phyloP scores from a whole-genome alignment of 2,888 invertebrate genomes.

The Diploptera punctata region DNA sequence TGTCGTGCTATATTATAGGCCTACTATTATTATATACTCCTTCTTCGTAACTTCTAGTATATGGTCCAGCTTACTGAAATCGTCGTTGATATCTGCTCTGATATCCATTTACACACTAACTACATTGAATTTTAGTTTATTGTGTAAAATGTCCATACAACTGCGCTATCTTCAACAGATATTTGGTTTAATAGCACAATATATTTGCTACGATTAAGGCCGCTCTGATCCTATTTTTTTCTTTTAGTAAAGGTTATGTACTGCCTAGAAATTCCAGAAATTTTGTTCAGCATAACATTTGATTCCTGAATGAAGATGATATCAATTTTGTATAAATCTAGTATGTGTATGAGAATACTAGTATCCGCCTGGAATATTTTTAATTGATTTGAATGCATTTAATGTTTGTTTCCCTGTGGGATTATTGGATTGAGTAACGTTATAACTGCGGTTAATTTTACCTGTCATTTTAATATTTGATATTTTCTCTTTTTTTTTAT shows the following conservation, averaged over 20 bases:
- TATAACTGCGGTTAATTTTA: no score
- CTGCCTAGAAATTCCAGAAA: neutral
- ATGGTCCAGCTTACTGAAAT: no score
- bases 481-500: no score
- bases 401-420: no score
- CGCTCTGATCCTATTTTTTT: neutral
- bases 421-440: no score
- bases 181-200: neutral
- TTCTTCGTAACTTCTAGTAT: no score
- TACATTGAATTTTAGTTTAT: no score
- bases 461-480: no score
- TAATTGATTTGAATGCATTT: neutral
- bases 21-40: no score
- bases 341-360: neutral
- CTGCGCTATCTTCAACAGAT: neutral
- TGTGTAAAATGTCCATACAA: neutral
- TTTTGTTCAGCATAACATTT: neutral
- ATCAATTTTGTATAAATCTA: neutral
- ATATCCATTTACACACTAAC: no score
- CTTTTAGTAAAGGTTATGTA: neutral
- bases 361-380: neutral
- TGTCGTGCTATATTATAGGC: no score
- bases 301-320: neutral
- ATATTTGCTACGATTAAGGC: neutral
- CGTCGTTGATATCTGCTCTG: no score